These are phyloP conservation scores for Oryctes rhinoceros DNA, from an alignment of 1,140 invertebrate species.

Conservation along the genomic window DNA sequence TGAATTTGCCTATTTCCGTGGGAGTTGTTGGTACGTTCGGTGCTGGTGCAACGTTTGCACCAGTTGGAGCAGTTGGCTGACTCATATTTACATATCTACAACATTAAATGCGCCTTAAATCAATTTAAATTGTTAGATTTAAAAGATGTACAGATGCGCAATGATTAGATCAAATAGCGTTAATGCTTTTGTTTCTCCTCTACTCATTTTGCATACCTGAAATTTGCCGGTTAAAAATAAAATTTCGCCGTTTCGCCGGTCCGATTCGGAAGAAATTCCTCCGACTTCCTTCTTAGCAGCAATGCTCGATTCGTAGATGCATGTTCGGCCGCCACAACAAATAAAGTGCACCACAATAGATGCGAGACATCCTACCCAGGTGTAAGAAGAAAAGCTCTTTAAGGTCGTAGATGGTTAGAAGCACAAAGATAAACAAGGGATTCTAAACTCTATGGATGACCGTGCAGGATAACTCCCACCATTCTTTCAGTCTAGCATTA, in stretches of 20 bases:
- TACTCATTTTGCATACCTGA: not conserved
- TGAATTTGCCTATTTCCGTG: constrained; percentile 49
- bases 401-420: constrained; percentile 29
- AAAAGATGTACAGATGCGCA: not conserved
- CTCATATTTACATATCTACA: constrained; percentile 45
- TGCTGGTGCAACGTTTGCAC: constrained; percentile 38
- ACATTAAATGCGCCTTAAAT: constrained; percentile 4
- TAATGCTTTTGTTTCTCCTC: not conserved
- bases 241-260: not conserved
- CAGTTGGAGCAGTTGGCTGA: constrained; percentile 39
- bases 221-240: constrained; percentile 35
- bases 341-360: constrained; percentile 34
- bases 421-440: constrained; percentile 40
- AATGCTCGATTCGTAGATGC: not conserved
- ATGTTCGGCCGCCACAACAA: constrained; percentile 39
- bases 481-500: constrained; percentile 6
- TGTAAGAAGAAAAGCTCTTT: constrained; percentile 14
- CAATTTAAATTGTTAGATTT: not conserved
- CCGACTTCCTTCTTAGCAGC: not conserved
- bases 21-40: constrained; percentile 46
- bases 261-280: not conserved
- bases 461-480: constrained; percentile 17
- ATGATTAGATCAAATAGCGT: not conserved
- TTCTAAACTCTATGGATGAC: constrained; percentile 27
- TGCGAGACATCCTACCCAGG: constrained; percentile 23